Evolutionary conservation across 1,140 invertebrate genomes (phyloP).

Genomic region (Drosophila rufa): DNA sequence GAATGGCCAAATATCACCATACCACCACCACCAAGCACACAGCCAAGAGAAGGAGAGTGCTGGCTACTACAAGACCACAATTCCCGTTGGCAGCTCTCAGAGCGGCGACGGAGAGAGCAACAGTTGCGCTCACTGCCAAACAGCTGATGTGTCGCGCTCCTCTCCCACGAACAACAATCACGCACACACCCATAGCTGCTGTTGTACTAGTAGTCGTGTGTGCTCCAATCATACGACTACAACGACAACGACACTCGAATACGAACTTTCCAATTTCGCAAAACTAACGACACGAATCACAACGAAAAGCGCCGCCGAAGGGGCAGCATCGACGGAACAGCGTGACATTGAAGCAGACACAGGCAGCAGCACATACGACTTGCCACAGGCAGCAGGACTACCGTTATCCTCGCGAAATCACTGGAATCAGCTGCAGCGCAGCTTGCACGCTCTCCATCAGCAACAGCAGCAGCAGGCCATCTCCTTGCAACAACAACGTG

Average conservation of each 20-base stretch:
- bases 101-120: constrained; percentile 30
- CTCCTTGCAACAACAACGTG: constrained; percentile 48
- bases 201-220: constrained; percentile 74
- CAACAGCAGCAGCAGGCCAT: constrained; percentile 23
- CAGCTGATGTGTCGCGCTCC: constrained; percentile 68
- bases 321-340: constrained; percentile 37
- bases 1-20: constrained; percentile 77
- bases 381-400: constrained; percentile 44
- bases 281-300: constrained; percentile 84
- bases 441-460: constrained; percentile 60
- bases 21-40: constrained; percentile 45
- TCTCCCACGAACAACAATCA: constrained; percentile 40
- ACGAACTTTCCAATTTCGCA: constrained; percentile 84
- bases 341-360: constrained; percentile 13
- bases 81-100: constrained; percentile 60
- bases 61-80: constrained; percentile 76
- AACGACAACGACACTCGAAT: constrained; percentile 82
- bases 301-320: constrained; percentile 71
- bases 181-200: constrained; percentile 30
- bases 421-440: constrained; percentile 69
- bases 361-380: constrained; percentile 12
- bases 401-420: constrained; percentile 64
- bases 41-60: constrained; percentile 45
- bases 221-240: constrained; percentile 84
- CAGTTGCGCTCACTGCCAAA: constrained; percentile 62